Evolutionary conservation across 2,113 vertebrate genomes (phyloP).

Genomic region (Myiagra hebetior): DNA sequence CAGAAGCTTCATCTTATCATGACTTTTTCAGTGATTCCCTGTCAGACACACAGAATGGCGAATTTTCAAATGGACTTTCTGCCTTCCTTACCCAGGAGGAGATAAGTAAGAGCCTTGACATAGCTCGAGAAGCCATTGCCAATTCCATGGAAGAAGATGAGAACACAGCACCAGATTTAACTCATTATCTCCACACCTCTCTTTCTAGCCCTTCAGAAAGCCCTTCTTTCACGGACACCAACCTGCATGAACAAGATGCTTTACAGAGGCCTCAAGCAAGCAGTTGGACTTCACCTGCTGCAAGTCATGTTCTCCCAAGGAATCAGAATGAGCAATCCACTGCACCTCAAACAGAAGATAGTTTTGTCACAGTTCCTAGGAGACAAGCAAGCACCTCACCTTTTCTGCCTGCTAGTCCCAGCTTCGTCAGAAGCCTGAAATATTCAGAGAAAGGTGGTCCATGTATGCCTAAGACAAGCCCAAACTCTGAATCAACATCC

Average conservation of each 20-base stretch:
- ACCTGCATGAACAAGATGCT: background rate
- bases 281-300: background rate
- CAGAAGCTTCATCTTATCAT: constrained; percentile 77
- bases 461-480: background rate
- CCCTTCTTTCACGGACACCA: background rate
- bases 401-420: constrained; percentile 64
- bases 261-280: background rate
- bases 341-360: constrained; percentile 5
- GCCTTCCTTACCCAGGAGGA: constrained; percentile 94
- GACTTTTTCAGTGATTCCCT: constrained; percentile 81
- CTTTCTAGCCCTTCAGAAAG: constrained; percentile 39
- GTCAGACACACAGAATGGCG: constrained; percentile 78
- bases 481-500: constrained; percentile 1
- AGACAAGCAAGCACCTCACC: constrained; percentile 50
- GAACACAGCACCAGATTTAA: constrained; percentile 63
- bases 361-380: constrained; percentile 3
- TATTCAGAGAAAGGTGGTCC: constrained; percentile 28
- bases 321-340: background rate
- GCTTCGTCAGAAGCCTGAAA: constrained; percentile 68
- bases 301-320: background rate
- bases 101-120: constrained; percentile 88
- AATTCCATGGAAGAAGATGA: constrained; percentile 58
- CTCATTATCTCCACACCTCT: constrained; percentile 40
- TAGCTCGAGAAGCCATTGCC: constrained; percentile 87
- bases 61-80: constrained; percentile 82